A percentile compares a stretch with the other conserved stretches of the same genome.
These are phyloP conservation scores for Enteromius radiatus DNA, from an alignment of 2,797 vertebrate species.

Conservation along the genomic window DNA sequence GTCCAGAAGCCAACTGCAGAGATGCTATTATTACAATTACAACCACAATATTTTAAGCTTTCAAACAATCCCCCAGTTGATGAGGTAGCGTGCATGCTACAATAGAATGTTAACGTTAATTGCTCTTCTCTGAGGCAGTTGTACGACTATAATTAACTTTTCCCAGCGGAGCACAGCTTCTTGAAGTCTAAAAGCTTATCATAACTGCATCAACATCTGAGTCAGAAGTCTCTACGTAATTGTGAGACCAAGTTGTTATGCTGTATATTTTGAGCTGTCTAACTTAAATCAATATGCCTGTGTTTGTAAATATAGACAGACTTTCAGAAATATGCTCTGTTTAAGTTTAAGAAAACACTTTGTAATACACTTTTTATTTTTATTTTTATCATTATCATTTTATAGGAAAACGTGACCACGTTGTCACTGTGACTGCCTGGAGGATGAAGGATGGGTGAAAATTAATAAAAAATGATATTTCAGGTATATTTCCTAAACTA, in stretches of 20 bases:
- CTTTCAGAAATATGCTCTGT: slow-evolving; percentile 4
- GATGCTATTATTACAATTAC: slow-evolving; percentile 35
- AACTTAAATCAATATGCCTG: slow-evolving; percentile 1
- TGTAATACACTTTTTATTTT: neutral
- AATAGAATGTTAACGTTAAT: slow-evolving; percentile 27
- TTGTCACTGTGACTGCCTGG: neutral
- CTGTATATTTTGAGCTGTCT: slow-evolving; percentile 10
- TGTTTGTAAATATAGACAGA: neutral
- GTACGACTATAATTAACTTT: slow-evolving; percentile 36
- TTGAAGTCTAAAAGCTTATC: slow-evolving; percentile 25
- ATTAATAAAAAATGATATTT: neutral
- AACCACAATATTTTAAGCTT: slow-evolving; percentile 45
- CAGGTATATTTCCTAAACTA: neutral
- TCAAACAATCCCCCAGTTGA: slow-evolving; percentile 8
- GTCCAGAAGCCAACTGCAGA: slow-evolving; percentile 37
- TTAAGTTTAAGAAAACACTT: neutral
- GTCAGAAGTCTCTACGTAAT: slow-evolving; percentile 14
- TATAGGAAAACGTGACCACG: neutral
- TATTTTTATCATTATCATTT: neutral
- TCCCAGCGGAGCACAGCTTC: slow-evolving; percentile 14
- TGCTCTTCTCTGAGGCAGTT: slow-evolving; percentile 21
- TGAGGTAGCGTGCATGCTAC: slow-evolving; percentile 11
- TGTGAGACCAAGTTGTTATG: slow-evolving; percentile 18
- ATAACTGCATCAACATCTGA: slow-evolving; percentile 17
- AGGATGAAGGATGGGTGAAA: neutral